phyloP scores from a whole-genome alignment of 1,140 invertebrate species.

The Aphaenogaster rudis region DNA sequence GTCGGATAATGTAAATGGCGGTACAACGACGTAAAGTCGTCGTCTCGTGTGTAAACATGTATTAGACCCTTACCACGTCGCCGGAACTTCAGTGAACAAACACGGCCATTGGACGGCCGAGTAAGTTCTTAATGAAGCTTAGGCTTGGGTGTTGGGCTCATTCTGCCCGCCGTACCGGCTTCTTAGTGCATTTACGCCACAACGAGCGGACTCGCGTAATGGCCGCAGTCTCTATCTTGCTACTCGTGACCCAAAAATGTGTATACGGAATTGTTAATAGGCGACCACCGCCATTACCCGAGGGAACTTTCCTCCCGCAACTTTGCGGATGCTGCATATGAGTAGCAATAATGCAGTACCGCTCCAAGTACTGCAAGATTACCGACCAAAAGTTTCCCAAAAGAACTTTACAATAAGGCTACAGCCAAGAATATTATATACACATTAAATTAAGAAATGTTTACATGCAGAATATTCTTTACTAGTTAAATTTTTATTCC shows the following conservation, averaged over 20 bases:
- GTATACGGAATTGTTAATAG: conserved; percentile 55
- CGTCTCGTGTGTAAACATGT: conserved; percentile 56
- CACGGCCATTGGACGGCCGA: conserved; percentile 53
- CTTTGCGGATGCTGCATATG: conserved; percentile 35
- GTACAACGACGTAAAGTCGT: conserved; percentile 45
- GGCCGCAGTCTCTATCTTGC: conserved; percentile 33
- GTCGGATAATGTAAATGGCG: conserved; percentile 48
- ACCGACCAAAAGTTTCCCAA: conserved; percentile 11
- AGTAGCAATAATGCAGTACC: conserved; percentile 30
- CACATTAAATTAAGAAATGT: neutral
- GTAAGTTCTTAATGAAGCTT: conserved; percentile 69
- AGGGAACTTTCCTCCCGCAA: conserved; percentile 35
- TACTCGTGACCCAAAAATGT: conserved; percentile 54
- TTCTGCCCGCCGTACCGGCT: conserved; percentile 33
- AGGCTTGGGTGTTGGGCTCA: conserved; percentile 50
- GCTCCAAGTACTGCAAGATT: conserved; percentile 15
- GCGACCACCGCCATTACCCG: conserved; percentile 3
- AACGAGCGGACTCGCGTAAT: conserved; percentile 41
- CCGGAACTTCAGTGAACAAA: conserved; percentile 62
- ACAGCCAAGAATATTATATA: neutral
- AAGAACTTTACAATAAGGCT: neutral
- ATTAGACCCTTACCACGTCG: conserved; percentile 52
- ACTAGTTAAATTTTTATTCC: neutral
- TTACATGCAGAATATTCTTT: neutral
- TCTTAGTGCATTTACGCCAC: conserved; percentile 62